A percentile compares a stretch with the other conserved stretches of the same genome.
These are phyloP conservation scores for Taenaris catops DNA, from an alignment of 2,888 invertebrate species.

Conservation along the genomic window DNA sequence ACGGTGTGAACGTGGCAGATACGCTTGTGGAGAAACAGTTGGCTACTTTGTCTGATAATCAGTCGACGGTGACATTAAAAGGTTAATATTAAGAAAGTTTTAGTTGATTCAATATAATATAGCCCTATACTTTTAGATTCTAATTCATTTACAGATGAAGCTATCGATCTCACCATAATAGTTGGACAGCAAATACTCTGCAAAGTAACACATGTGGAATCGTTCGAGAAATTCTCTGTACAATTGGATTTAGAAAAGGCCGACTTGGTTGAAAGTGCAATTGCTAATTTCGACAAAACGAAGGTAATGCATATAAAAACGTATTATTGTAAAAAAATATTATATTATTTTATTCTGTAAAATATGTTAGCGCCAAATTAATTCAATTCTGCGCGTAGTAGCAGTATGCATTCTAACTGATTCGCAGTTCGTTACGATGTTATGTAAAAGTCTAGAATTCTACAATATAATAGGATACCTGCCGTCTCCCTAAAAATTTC, in stretches of 20 bases:
- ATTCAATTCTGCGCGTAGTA: too few species aligned
- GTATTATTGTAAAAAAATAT: too few species aligned
- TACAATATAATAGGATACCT: too few species aligned
- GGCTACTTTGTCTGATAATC: constrained; percentile 55
- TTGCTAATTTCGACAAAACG: constrained; percentile 45
- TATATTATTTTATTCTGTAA: too few species aligned
- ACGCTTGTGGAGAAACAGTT: constrained; percentile 68
- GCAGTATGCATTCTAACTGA: too few species aligned
- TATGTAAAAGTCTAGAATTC: too few species aligned
- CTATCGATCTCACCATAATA: constrained; percentile 65
- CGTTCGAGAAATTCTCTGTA: constrained; percentile 55
- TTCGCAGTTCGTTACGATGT: too few species aligned
- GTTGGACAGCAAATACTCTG: constrained; percentile 65
- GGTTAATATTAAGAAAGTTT: constrained; percentile 33
- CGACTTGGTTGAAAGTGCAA: constrained; percentile 52
- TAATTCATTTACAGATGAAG: constrained; percentile 52
- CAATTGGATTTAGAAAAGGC: constrained; percentile 67
- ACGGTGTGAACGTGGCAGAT: constrained; percentile 66
- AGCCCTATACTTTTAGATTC: constrained; percentile 5
- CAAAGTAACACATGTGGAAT: constrained; percentile 61
- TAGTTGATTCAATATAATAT: not conserved
- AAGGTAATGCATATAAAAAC: too few species aligned
- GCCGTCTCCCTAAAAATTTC: too few species aligned
- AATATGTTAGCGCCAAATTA: too few species aligned
- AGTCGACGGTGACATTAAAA: constrained; percentile 61